Conservation (phyloP, 2,888 invertebrate genomes). For the Dexiosoma caninum region DNA sequence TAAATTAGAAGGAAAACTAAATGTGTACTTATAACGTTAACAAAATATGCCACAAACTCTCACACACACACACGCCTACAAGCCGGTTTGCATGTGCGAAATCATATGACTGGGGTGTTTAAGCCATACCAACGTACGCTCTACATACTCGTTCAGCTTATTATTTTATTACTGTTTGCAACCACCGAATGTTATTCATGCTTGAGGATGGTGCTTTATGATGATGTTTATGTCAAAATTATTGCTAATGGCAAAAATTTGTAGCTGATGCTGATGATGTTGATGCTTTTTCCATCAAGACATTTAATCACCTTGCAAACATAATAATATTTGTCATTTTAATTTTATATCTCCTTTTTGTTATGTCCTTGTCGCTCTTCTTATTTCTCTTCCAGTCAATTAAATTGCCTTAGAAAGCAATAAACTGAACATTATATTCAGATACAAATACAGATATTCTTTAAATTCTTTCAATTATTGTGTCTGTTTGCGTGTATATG, state of each 20-base stretch:
- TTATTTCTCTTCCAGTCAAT: conserved; percentile 37
- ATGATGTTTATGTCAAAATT: conserved; percentile 20
- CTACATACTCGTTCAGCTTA: no score
- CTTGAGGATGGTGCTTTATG: not conserved
- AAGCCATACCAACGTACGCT: no score
- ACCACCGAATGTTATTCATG: no score
- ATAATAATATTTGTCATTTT: conserved; percentile 21
- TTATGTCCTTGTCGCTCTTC: not conserved
- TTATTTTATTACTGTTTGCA: no score
- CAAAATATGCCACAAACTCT: not conserved
- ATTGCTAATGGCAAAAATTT: conserved; percentile 29
- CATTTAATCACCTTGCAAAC: conserved; percentile 56
- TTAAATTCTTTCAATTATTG: not conserved
- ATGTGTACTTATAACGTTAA: not conserved
- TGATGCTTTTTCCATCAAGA: conserved; percentile 33
- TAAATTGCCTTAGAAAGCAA: conserved; percentile 48
- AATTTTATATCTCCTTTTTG: not conserved
- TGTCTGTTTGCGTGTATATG: not conserved
- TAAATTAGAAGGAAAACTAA: not conserved
- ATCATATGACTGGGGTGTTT: conserved; percentile 32
- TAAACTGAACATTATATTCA: conserved; percentile 4
- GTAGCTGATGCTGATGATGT: not conserved
- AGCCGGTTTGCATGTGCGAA: conserved; percentile 28
- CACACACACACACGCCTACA: not conserved
- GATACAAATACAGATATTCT: not conserved